Evolutionary conservation across 2,888 invertebrate species (phyloP), one percentile per base, ranked within the genome.

Genomic region (Hydroisotoma schaefferi): DNA sequence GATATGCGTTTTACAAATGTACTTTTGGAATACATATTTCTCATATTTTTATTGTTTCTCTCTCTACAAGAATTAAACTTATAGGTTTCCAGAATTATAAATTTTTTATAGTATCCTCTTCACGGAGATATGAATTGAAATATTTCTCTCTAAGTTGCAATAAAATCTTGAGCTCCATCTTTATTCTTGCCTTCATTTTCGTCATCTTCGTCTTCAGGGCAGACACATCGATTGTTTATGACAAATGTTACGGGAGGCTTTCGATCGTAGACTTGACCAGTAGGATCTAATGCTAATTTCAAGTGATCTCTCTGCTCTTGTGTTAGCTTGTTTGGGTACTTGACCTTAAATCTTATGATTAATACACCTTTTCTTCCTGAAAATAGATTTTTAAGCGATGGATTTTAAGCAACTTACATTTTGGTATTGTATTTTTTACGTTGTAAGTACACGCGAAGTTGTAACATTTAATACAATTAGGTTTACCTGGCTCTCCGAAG

Each of bases 291-390:
- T 10, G 73, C 73, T 27, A 62, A 59, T 53, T 70, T 72, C 12
- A 75, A 68, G 20, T 73, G 59, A 38, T 68, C 63, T 72, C 81
- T 82, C 68, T 79, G 80, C 6, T 76, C 73, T 67, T 79, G 76
- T 15, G 81, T 78, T 51, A 83, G 73, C 74, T 82, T 81, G 58
- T 75, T 73, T 8, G 84, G 84, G 75, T 82, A 84, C 61, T 79
- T 76, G 29, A 84, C 80, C 55, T 82, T 78, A 74, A 90, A 90
- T 57, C 81, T 80, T 67, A 90, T 81, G 46, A 86, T 81, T 43
- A 90, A 77, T 74, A 87, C 82, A 10, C 90, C 90, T 69, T 81
- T 61, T n/a, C 48, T 60, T 1, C 65, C 71, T 65, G 37, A 20
- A 20, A 48, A 20, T 29, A 18, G 48, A 28, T 23, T 57, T 49